phyloP scores from a whole-genome alignment of 2,113 vertebrate species.

The Microtus ochrogaster region DNA sequence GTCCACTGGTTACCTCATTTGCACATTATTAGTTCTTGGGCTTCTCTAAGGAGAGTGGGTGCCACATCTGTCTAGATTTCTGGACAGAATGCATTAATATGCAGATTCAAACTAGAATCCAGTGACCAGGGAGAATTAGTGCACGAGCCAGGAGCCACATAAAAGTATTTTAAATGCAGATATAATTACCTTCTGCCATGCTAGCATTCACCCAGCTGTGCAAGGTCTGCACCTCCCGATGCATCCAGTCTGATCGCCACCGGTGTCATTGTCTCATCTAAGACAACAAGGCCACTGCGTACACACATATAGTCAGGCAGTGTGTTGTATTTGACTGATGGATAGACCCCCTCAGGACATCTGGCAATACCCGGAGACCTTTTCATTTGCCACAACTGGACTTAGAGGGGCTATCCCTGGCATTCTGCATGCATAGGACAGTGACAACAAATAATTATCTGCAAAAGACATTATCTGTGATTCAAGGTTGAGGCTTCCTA shows the following conservation, averaged over 20 bases:
- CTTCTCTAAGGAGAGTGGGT: background rate
- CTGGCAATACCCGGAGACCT: background rate
- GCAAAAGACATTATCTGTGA: background rate
- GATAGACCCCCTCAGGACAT: background rate
- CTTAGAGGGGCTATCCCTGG: background rate
- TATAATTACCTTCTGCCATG: background rate
- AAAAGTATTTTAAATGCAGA: background rate
- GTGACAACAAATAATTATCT: background rate
- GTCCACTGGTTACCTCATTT: background rate
- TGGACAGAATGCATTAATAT: background rate
- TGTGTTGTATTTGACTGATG: background rate
- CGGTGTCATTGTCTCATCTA: background rate
- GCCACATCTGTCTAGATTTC: background rate
- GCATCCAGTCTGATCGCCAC: fast-evolving
- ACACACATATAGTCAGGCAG: background rate
- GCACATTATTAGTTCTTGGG: background rate
- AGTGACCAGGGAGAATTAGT: background rate
- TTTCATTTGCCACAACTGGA: background rate
- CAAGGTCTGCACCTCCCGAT: background rate
- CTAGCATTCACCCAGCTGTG: background rate
- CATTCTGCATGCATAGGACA: background rate
- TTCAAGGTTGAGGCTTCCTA: background rate
- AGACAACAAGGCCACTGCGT: background rate
- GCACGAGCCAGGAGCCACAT: background rate
- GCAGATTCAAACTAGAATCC: background rate